Evolutionary conservation across 2,113 vertebrate species (phyloP).

Genomic region (Macrotus californicus): DNA sequence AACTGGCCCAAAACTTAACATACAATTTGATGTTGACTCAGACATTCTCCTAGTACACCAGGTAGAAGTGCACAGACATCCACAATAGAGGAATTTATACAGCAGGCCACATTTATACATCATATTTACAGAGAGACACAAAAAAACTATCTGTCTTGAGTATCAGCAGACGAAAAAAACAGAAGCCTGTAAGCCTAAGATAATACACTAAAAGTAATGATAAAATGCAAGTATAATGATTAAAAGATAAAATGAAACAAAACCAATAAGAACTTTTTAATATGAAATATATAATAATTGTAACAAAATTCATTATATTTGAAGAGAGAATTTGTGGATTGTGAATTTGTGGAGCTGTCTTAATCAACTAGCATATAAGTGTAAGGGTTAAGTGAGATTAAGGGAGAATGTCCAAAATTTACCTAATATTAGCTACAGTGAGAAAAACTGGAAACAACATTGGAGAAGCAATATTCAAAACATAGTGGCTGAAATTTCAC

Average conservation of each 20-base stretch:
- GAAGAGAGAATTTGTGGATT: not conserved
- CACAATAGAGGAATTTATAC: not conserved
- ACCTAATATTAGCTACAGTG: not conserved
- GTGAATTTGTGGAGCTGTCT: not conserved
- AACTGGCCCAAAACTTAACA: not conserved
- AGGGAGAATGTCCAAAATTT: not conserved
- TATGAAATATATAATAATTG: not conserved
- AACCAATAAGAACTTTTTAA: not conserved
- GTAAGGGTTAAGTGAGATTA: not conserved
- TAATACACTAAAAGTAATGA: not conserved
- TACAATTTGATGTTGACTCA: not conserved
- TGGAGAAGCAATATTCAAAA: not conserved
- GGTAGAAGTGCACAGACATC: not conserved
- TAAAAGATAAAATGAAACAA: not conserved
- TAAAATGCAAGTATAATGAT: not conserved
- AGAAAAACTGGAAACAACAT: not conserved
- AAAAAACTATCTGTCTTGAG: not conserved
- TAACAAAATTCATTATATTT: not conserved
- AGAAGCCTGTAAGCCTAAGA: fast-evolving
- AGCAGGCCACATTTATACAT: not conserved
- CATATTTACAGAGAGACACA: not conserved
- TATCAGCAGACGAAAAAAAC: not conserved
- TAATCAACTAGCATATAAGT: not conserved
- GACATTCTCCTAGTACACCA: not conserved
- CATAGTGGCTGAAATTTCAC: not conserved